These are phyloP conservation scores for Opisthocomus hoazin DNA, from an alignment of 2,113 vertebrate genomes.

Conservation along the genomic window DNA sequence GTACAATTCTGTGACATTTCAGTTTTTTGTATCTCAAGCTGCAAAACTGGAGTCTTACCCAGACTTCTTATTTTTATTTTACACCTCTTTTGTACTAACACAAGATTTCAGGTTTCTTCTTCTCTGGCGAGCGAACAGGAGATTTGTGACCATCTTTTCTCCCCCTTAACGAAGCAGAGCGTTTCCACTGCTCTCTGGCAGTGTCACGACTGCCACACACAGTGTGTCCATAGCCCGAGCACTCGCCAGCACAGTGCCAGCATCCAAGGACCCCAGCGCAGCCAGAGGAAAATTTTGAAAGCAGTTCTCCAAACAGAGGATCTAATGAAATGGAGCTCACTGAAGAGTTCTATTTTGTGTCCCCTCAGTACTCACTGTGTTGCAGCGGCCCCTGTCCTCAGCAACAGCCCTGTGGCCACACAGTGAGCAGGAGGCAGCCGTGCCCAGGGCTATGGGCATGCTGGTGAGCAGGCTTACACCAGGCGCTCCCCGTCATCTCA, in stretches of 20 bases:
- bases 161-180: neutral
- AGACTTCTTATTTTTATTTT: neutral
- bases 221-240: neutral
- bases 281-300: neutral
- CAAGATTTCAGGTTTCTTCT: neutral
- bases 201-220: fast-evolving
- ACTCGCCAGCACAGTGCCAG: neutral
- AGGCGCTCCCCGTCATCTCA: neutral
- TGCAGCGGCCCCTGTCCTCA: neutral
- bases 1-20: neutral
- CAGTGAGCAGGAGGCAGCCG: neutral
- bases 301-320: neutral
- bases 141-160: neutral
- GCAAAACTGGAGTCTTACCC: neutral
- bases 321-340: neutral
- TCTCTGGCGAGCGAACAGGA: neutral
- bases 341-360: neutral
- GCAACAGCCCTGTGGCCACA: neutral
- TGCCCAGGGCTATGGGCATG: neutral
- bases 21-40: neutral
- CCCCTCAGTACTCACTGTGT: neutral
- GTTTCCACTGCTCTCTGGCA: neutral
- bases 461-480: neutral
- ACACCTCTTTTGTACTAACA: neutral
- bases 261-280: neutral